Base-by-base conservation (phyloP, 2,113 vertebrate species). In the Lipophrys pholis region DNA sequence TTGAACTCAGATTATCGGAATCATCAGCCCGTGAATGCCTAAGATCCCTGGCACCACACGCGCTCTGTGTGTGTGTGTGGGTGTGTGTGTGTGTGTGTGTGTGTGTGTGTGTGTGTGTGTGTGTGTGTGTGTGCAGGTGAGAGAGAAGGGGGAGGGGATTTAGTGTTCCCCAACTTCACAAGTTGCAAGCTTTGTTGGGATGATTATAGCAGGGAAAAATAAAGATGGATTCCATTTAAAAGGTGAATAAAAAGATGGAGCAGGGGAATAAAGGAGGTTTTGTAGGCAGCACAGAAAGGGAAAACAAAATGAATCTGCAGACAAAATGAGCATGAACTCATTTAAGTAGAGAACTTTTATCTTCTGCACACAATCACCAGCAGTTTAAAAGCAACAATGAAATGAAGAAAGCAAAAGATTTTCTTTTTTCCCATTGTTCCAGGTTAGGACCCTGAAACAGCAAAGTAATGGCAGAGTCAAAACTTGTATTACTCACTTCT, bases 1-100 rank as follows among this genome's bases (percentile, higher is more conserved):
- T 91, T 89, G 82, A 93, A 91, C 82, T 89, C 49, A 81, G 91
- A 92, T 93, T 92, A 93, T 92, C 80, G 62, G 89, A 94, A 90
- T 90, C 88, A 87, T 90, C 88, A 89, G 86, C 66, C 79, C 70
- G 75, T 90, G 89, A 91, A 93, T 91, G 86, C 84, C 80, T 84
- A 82, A 87, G 75, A 92, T 91, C 82, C 78, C 64, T 38, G 51
- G 62, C 63, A 74, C 43, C 68, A 84, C 80, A 63, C 73, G 70
- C 68, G 58, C n/a, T n/a, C n/a, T 17, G 43, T 45, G 69, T 58
- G 73, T 59, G 30, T n/a, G 58, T 39, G 9, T 66, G 67, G 46
- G 52, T 36, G 48, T 38, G 48, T 57, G 62, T 43, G 54, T 54
- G 11, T 15, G 63, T 69, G 65, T 30, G 62, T 50, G 63, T 15